Evolutionary conservation across 1,140 invertebrate species (phyloP).

Genomic region (Nylanderia fulva): DNA sequence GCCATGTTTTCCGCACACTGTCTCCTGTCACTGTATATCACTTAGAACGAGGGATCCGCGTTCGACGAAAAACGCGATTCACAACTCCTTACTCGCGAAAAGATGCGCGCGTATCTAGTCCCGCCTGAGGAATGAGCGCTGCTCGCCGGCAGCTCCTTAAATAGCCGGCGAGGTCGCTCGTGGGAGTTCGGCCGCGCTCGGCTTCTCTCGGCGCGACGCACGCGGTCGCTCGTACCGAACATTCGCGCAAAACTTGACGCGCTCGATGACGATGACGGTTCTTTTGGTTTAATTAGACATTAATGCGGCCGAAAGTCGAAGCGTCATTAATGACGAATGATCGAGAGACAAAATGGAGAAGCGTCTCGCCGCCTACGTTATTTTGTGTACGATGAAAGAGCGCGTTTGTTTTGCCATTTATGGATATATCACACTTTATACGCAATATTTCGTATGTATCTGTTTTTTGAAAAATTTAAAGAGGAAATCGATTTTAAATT

Average conservation of each 20-base stretch:
- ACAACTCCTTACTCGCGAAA: neutral
- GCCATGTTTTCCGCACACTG: constrained; percentile 87
- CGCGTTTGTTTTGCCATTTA: neutral
- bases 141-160: constrained; percentile 81
- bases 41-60: constrained; percentile 20
- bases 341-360: neutral
- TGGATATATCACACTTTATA: neutral
- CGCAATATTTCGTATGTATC: neutral
- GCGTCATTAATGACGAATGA: neutral
- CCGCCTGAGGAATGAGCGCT: constrained; percentile 80
- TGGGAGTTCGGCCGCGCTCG: constrained; percentile 75
- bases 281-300: neutral
- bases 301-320: neutral
- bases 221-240: constrained; percentile 63
- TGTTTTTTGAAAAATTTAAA: neutral
- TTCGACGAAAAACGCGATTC: constrained; percentile 17
- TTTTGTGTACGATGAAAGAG: neutral
- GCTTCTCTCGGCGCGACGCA: constrained; percentile 58
- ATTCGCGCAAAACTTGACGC: constrained; percentile 20
- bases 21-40: constrained; percentile 63
- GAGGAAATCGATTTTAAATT: neutral
- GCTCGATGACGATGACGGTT: neutral
- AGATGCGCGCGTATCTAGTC: constrained; percentile 26
- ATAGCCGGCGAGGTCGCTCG: constrained; percentile 77
- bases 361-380: neutral